Base-by-base conservation (phyloP, 2,113 vertebrate genomes). In the Agelaius tricolor region DNA sequence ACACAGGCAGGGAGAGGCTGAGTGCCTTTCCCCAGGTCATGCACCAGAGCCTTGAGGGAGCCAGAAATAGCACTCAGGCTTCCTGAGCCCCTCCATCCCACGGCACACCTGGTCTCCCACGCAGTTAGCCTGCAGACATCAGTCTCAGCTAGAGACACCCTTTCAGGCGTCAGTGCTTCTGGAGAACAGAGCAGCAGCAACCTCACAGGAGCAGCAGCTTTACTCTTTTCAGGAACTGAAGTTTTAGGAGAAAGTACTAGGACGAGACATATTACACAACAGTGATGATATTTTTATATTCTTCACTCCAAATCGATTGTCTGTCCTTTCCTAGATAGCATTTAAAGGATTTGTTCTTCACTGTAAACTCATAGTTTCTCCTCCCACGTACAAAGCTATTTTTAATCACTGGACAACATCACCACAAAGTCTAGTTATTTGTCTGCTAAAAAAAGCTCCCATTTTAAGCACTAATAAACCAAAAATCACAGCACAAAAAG, bases 1-100 rank as follows among this genome's bases (percentile, higher is more conserved):
- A 27, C 37, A 31, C 58, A 39, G 51, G 47, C 78, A 66, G 63
- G 55, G 87, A 95, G 57, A 92, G 52, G 52, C 79, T 59, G 49
- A 95, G 86, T 35, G 94, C 58, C 51, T 88, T 94, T 92, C 86
- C 90, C 90, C 88, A 90, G 85, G 87, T 94, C 95, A 93, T 63
- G 69, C 0, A 1, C 78, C 78, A 88, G 85, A 91, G 71, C 87
- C 90, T 55, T 59, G 75, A 63, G 44, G 41, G n/a, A 68, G 88
- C 57, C 92, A 97, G 90, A 84, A 97, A 96, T 92, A 97, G 88
- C 65, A 15, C 58, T 37, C 20, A 7, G 37, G 62, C 84, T 97
- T 97, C 96, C 95, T 86, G 90, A 96, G 83, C 54, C 68, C 43
- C n/a, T 71, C 30, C 65, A 33, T 55, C 43, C 66, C 51, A 13